Evolutionary conservation across 1,140 invertebrate species (phyloP), one percentile per base, ranked within the genome.

Genomic region (Anoplolepis gracilipes): DNA sequence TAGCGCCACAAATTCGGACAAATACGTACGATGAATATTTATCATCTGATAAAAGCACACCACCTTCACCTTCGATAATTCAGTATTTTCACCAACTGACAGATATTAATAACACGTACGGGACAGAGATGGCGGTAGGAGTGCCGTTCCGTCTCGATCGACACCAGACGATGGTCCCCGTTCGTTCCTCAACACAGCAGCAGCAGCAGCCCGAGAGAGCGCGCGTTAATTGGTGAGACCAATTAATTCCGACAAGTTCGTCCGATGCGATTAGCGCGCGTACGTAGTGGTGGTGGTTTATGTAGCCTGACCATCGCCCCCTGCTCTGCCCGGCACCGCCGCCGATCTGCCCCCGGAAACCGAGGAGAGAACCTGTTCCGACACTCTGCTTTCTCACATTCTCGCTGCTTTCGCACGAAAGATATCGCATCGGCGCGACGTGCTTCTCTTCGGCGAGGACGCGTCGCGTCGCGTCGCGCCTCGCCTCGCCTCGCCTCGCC

Each of bases 191-290:
- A 16, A 49, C 39, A n/a, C n/a, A n/a, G n/a, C n/a, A n/a, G n/a
- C n/a, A n/a, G n/a, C n/a, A 65, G 77, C 62, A 49, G 65, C n/a
- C 36, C 53, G 64, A 90, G 86, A 87, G 89, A 88, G 90, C 90
- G 89, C 90, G 93, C 93, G 94, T 95, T 95, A 94, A 95, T 95
- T 95, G 93, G 93, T 90, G 90, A 91, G 91, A 94, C 92, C 93
- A 95, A 94, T 94, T 95, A 95, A 94, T 95, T 94, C 93, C 93
- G 93, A 95, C 94, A 94, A 94, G 93, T 93, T 94, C 90, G 92
- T 92, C 90, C 90, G 91, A 90, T 93, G 93, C 90, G 90, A 93
- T 93, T 91, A 92, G 89, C 88, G 90, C 88, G 84, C 84, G 84
- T 82, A 84, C 69, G 89, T 79, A 79, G 75, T 79, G 69, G 33